Evolutionary conservation across 2,113 vertebrate genomes (phyloP).

Genomic region (Toxotes jaculatrix): DNA sequence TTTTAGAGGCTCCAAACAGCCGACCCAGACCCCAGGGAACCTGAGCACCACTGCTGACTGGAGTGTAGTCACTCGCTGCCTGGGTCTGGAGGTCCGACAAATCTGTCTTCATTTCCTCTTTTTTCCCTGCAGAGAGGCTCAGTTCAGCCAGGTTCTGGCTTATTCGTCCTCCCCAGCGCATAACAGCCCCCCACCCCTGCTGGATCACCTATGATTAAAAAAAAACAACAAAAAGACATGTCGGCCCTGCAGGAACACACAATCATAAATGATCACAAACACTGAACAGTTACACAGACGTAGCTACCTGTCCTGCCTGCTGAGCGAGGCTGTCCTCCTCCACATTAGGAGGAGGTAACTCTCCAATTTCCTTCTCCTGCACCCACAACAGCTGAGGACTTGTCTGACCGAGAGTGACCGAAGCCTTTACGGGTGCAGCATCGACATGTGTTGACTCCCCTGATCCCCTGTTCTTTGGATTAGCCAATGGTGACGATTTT

Average conservation of each 20-base stretch:
- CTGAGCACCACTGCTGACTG: conserved; percentile 57
- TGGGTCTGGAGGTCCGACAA: conserved; percentile 49
- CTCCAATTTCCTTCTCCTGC: conserved; percentile 73
- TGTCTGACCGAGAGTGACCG: conserved; percentile 12
- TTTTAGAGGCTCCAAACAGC: conserved; percentile 89
- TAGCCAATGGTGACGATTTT: conserved; percentile 19
- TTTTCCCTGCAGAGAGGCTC: conserved; percentile 59
- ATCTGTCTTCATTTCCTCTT: conserved; percentile 52
- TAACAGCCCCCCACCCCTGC: conserved; percentile 88
- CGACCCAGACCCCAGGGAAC: conserved; percentile 86
- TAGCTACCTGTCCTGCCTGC: conserved; percentile 82
- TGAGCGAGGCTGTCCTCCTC: conserved; percentile 71
- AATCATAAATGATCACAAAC: background rate
- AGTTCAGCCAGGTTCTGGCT: conserved; percentile 81
- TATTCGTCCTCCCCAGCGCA: conserved; percentile 88
- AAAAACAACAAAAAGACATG: background rate
- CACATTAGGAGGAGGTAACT: conserved; percentile 59
- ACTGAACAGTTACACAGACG: background rate
- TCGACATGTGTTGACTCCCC: conserved; percentile 22
- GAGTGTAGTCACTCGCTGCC: conserved; percentile 64
- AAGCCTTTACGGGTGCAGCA: conserved; percentile 33
- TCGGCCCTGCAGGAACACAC: background rate
- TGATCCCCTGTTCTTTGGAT: conserved; percentile 36
- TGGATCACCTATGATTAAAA: conserved; percentile 82
- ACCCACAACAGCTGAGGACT: conserved; percentile 81